Base-by-base conservation (phyloP, 2,797 vertebrate species). In the Oreochromis mossambicus region DNA sequence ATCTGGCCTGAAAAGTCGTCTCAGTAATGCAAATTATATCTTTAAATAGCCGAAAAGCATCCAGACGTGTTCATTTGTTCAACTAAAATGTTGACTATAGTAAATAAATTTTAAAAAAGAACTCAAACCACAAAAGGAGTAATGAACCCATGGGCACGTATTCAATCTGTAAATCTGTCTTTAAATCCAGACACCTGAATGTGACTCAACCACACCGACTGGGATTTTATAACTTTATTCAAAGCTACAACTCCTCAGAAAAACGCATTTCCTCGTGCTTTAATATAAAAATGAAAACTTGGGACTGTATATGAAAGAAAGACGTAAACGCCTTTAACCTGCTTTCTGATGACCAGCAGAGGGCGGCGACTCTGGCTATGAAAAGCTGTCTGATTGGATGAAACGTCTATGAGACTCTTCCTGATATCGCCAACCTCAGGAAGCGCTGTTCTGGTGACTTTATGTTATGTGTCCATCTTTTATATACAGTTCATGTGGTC, bases 241-340 rank as follows among this genome's bases (percentile, higher is more conserved):
- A 86, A 89, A 77, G 48, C 55, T 52, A 58, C 56, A 86, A 51
- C 50, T 80, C 55, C 36, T 75, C 79, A 77, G 32, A 80, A 58
- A 86, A 80, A 19, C 63, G 36, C 1, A 12, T 38, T 46, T 77
- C 15, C 50, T 85, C 43, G n/a, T 54, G 61, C 81, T 41, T 84
- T 19, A 63, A 83, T 56, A 52, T 56, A 34, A 87, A 79, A 46
- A 54, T 50, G 8, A 43, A 77, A 79, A 43, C 12, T 15, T n/a
- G 26, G 43, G 70, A 50, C 70, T 51, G 26, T 32, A 41, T 14
- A 34, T 75, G 70, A 51, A 50, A 75, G 26, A 73, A 73, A 73
- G 68, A 48, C 3, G 2, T 3, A 73, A 75, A 48, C 3, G 5
- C 43, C 70, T 6, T 32, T 8, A 75, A 75, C 1, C 70, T 51